Evolutionary conservation across 2,113 vertebrate species (phyloP).

Genomic region (Syrrhaptes paradoxus): DNA sequence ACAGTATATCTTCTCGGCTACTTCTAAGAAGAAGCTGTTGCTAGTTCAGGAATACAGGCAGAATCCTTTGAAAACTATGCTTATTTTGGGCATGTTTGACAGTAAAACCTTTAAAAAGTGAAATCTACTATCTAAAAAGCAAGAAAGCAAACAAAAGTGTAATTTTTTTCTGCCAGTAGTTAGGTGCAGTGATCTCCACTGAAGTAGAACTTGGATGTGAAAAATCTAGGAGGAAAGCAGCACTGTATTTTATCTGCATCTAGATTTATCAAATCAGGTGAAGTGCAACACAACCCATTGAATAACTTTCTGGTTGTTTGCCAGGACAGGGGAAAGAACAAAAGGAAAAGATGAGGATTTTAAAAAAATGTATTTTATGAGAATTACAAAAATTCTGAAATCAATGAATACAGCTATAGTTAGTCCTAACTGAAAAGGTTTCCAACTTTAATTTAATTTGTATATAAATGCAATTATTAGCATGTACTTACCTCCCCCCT

Average conservation of each 20-base stretch:
- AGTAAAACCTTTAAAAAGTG: not conserved
- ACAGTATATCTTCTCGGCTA: not conserved
- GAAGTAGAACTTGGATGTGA: not conserved
- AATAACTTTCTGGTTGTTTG: not conserved
- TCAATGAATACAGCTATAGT: not conserved
- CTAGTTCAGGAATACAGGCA: not conserved
- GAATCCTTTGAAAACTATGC: not conserved
- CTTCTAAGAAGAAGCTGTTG: not conserved
- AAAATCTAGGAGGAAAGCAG: not conserved
- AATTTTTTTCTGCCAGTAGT: not conserved
- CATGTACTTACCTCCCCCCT: not conserved
- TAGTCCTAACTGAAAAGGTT: not conserved
- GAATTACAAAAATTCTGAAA: not conserved
- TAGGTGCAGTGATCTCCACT: not conserved
- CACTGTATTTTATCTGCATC: not conserved
- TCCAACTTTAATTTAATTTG: not conserved
- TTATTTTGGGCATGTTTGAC: not conserved
- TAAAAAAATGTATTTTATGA: not conserved
- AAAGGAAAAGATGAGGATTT: not conserved
- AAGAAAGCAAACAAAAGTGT: not conserved
- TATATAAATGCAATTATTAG: not conserved
- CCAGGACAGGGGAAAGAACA: rapidly evolving
- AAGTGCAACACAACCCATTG: rapidly evolving
- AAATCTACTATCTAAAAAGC: not conserved
- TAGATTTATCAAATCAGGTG: not conserved